Conservation (phyloP, 1,140 invertebrate genomes). For the Drosophila arizonae region DNA sequence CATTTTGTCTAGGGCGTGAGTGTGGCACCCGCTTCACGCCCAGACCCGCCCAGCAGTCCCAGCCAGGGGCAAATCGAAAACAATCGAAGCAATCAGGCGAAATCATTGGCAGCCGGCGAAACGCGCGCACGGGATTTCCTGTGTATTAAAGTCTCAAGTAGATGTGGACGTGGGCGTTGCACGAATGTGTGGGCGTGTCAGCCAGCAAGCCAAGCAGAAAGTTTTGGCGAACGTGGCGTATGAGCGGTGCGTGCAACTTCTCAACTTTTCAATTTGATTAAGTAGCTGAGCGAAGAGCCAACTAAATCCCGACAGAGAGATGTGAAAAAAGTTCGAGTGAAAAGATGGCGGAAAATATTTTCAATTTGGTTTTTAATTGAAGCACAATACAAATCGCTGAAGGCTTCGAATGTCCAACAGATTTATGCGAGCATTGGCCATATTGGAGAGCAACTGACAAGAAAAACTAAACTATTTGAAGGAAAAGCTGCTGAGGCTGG, state of each 20-base stretch:
- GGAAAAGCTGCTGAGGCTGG: slow-evolving; percentile 2
- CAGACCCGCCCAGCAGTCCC: slow-evolving; percentile 10
- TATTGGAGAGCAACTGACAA: slow-evolving; percentile 32
- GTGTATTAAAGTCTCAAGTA: slow-evolving; percentile 60
- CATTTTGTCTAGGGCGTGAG: slow-evolving; percentile 36
- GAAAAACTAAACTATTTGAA: slow-evolving; percentile 25
- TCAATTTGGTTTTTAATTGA: slow-evolving; percentile 25
- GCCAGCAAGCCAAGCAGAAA: slow-evolving; percentile 28
- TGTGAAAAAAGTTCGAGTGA: slow-evolving; percentile 15
- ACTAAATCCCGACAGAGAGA: background rate
- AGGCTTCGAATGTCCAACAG: slow-evolving; percentile 24
- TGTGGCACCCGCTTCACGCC: background rate
- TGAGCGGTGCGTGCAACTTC: slow-evolving; percentile 27
- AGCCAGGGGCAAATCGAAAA: slow-evolving; percentile 55
- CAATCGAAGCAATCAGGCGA: slow-evolving; percentile 78
- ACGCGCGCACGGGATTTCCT: slow-evolving; percentile 64
- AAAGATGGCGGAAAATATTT: background rate
- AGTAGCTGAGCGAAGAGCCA: slow-evolving; percentile 25
- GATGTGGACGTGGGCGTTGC: slow-evolving; percentile 21
- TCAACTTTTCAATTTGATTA: slow-evolving; percentile 67
- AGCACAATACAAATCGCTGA: slow-evolving; percentile 10
- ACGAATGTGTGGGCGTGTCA: slow-evolving; percentile 30
- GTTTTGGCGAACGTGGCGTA: slow-evolving; percentile 37
- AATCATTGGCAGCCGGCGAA: slow-evolving; percentile 59
- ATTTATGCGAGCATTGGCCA: slow-evolving; percentile 35